Evolutionary conservation across 2,888 invertebrate genomes (phyloP).

Genomic region (Dorcus parallelipipedus): DNA sequence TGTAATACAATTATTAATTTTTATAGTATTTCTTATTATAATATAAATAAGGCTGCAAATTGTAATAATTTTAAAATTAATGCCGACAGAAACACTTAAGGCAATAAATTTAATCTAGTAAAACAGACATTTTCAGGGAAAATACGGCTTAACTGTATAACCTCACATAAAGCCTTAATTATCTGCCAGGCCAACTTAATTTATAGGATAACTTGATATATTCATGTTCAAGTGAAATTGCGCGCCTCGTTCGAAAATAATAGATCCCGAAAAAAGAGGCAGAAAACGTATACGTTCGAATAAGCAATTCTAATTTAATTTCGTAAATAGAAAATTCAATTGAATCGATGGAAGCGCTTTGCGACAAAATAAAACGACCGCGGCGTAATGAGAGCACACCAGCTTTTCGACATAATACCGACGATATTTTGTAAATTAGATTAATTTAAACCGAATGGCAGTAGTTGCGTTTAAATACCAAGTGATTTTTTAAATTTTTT

Average conservation of each 20-base stretch:
- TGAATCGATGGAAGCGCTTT: not conserved
- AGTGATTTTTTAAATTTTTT: too few species aligned
- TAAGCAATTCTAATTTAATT: conserved; percentile 3
- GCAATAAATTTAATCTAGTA: conserved; percentile 19
- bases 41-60: not conserved
- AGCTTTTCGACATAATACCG: too few species aligned
- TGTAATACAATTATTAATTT: too few species aligned
- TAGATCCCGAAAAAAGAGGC: not conserved
- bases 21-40: too few species aligned
- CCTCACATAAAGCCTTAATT: conserved; percentile 18
- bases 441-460: too few species aligned
- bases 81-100: conserved; percentile 1
- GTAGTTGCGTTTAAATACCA: too few species aligned
- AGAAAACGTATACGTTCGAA: not conserved
- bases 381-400: not conserved
- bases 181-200: conserved; percentile 21
- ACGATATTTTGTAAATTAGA: too few species aligned
- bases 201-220: conserved; percentile 21
- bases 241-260: conserved; percentile 1
- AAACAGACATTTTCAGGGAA: conserved; percentile 14
- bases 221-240: conserved; percentile 15
- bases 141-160: conserved; percentile 15
- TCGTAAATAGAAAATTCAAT: not conserved
- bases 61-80: conserved; percentile 15
- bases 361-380: not conserved